Conservation (phyloP, 2,113 vertebrate genomes). For the Cavia aperea region DNA sequence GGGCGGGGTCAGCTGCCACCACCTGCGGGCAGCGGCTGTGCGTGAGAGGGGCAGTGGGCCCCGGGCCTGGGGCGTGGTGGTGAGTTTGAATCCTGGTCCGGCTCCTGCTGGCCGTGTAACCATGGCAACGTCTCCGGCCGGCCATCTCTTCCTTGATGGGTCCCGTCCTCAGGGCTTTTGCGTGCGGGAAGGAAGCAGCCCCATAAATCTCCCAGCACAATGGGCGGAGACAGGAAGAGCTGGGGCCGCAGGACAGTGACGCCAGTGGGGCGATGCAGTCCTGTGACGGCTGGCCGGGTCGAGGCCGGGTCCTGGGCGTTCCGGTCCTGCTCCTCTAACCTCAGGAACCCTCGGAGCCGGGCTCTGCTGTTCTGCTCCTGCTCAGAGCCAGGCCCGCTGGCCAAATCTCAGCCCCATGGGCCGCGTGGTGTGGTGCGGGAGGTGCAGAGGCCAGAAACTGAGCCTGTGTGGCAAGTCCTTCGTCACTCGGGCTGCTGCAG, state of each 20-base stretch:
- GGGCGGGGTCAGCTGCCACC: background rate
- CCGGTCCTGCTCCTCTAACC: background rate
- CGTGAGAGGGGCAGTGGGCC: no score
- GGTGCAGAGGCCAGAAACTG: background rate
- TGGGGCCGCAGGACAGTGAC: background rate
- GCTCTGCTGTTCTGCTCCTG: background rate
- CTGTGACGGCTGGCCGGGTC: background rate
- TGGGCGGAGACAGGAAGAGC: background rate
- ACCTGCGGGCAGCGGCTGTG: background rate
- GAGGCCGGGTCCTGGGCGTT: background rate
- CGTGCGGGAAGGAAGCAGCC: background rate
- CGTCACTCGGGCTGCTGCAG: background rate
- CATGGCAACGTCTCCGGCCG: background rate
- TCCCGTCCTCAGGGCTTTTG: background rate
- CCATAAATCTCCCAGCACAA: background rate
- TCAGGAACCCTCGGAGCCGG: background rate
- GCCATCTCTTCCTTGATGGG: background rate
- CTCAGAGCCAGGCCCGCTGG: background rate
- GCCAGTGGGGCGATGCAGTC: background rate
- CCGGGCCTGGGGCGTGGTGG: background rate
- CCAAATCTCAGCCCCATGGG: background rate
- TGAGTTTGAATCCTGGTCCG: background rate
- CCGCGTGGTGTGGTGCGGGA: background rate
- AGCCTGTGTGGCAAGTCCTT: background rate
- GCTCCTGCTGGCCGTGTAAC: background rate